phyloP scores from a whole-genome alignment of 2,797 vertebrate genomes.

The Gastrophryne carolinensis region DNA sequence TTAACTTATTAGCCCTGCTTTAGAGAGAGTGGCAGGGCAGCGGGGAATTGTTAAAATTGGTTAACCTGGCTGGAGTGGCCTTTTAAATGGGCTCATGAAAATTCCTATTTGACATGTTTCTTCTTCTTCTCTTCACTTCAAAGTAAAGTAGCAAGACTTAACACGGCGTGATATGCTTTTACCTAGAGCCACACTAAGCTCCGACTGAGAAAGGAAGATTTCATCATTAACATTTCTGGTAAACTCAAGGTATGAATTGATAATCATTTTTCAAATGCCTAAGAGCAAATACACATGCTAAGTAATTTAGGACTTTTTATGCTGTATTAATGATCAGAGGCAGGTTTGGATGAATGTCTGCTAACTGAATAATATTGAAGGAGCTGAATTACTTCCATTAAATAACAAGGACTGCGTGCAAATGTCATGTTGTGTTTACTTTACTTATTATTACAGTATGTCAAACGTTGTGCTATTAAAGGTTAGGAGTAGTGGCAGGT shows the following conservation, averaged over 20 bases:
- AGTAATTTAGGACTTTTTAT: background rate
- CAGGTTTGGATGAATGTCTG: background rate
- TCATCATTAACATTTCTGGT: background rate
- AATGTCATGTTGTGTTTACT: conserved; percentile 4
- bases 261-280: background rate
- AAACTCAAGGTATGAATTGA: background rate
- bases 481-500: too few species aligned
- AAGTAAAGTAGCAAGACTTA: background rate
- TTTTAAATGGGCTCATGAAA: too few species aligned
- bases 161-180: background rate
- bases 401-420: background rate
- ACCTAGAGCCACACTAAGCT: background rate
- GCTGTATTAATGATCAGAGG: background rate
- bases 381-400: background rate
- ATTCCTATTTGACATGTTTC: too few species aligned
- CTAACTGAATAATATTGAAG: background rate
- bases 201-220: background rate
- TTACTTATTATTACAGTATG: background rate
- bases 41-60: too few species aligned
- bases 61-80: too few species aligned
- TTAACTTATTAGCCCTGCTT: too few species aligned
- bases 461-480: too few species aligned
- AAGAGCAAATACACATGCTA: background rate
- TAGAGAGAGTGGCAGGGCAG: too few species aligned
- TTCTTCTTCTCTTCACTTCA: too few species aligned